Percentiles rank a stretch among this genome's conserved stretches.
Conservation (phyloP, 1,140 invertebrate species). For the Stenopsyche tienmushanensis region DNA sequence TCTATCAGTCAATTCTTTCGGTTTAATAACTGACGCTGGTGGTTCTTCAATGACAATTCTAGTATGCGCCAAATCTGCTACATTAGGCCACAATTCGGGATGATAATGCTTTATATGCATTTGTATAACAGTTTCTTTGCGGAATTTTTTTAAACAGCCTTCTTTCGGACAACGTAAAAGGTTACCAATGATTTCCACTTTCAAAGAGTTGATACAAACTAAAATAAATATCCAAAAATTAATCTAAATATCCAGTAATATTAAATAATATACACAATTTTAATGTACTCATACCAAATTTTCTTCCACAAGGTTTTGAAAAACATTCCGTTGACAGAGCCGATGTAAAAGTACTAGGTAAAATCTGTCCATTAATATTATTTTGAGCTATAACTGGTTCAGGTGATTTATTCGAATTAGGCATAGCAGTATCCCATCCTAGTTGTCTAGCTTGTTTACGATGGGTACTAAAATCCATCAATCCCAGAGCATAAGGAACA, state of each 20-base stretch:
- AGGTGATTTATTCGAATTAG: no score
- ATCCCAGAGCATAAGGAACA: conserved; percentile 53
- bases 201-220: conserved; percentile 67
- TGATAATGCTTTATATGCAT: conserved; percentile 94
- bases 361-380: no score
- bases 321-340: neutral
- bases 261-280: neutral
- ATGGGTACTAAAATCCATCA: conserved; percentile 64
- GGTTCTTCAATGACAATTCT: conserved; percentile 60
- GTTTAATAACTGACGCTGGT: conserved; percentile 47
- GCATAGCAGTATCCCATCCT: conserved; percentile 50
- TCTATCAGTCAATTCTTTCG: conserved; percentile 49
- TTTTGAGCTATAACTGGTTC: no score
- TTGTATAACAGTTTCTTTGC: conserved; percentile 84
- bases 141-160: conserved; percentile 82
- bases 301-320: neutral
- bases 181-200: conserved; percentile 70
- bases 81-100: conserved; percentile 79
- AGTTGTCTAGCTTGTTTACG: conserved; percentile 57
- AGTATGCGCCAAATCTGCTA: conserved; percentile 79
- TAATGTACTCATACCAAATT: neutral
- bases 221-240: conserved; percentile 40
- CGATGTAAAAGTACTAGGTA: no score
- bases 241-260: no score
- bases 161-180: conserved; percentile 77